Evolutionary conservation across 1,140 invertebrate species (phyloP).

Genomic region (Pseudomyrmex concolor): DNA sequence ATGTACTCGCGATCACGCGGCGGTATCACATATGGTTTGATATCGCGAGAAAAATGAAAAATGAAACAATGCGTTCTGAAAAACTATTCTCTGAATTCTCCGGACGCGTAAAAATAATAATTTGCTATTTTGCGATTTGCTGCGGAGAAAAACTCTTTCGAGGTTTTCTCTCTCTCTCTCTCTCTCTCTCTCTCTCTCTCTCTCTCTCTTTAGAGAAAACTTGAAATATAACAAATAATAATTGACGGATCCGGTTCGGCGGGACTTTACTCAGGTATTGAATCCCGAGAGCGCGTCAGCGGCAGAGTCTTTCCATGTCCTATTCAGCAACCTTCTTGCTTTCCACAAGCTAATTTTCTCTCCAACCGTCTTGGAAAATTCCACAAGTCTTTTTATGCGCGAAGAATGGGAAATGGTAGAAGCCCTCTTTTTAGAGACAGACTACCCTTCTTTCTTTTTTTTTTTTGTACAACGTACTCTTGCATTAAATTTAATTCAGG

Average conservation of each 20-base stretch:
- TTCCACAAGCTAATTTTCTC: constrained; percentile 31
- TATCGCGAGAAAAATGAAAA: neutral
- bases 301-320: neutral
- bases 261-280: neutral
- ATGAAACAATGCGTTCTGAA: neutral
- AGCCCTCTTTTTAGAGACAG: neutral
- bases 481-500: neutral
- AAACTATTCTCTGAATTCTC: no score
- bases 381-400: constrained; percentile 39
- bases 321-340: neutral
- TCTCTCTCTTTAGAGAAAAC: no score
- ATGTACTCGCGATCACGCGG: constrained; percentile 1
- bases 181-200: no score
- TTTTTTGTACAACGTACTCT: constrained; percentile 5
- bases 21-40: neutral
- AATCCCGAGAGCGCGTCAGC: no score
- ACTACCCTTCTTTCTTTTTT: neutral
- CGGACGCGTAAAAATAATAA: no score
- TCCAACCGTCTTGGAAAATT: constrained; percentile 59
- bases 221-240: constrained; percentile 2
- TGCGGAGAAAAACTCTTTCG: neutral
- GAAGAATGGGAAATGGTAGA: neutral
- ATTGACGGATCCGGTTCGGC: constrained; percentile 1
- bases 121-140: neutral
- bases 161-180: no score